Evolutionary conservation across 2,888 invertebrate species (phyloP).

Genomic region (Quadroppia sp.): DNA sequence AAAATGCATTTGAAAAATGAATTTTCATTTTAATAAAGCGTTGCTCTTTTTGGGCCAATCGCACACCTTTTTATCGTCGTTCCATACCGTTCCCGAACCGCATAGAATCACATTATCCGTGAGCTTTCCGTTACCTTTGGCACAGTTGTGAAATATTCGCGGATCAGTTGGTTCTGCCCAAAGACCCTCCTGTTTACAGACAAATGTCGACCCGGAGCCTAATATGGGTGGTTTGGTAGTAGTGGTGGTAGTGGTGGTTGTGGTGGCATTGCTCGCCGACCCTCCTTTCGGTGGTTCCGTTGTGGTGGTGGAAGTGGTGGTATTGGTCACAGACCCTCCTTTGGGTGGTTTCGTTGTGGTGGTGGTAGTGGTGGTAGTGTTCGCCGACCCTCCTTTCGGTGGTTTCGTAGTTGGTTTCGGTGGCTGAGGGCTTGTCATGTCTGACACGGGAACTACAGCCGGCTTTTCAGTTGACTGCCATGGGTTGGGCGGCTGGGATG

Average conservation of each 20-base stretch:
- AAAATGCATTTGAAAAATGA: no score
- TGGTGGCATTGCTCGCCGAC: no score
- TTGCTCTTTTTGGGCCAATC: background rate
- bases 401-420: background rate
- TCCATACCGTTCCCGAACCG: background rate
- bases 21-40: no score
- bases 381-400: no score
- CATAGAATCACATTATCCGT: constrained; percentile 21
- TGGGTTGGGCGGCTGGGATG: background rate
- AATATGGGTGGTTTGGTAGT: no score
- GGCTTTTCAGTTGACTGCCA: no score
- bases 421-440: background rate
- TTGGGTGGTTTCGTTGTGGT: no score
- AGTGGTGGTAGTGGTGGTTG: no score
- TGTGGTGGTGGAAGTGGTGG: no score
- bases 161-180: constrained; percentile 19
- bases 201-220: constrained; percentile 2
- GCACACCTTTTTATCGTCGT: constrained; percentile 24
- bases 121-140: background rate
- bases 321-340: no score
- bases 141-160: constrained; percentile 33
- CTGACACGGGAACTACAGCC: background rate
- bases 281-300: constrained; percentile 11
- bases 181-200: constrained; percentile 10
- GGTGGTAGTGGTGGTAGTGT: no score